These are phyloP conservation scores for Cryptoprocta ferox DNA, from an alignment of 2,797 vertebrate genomes.

Conservation along the genomic window DNA sequence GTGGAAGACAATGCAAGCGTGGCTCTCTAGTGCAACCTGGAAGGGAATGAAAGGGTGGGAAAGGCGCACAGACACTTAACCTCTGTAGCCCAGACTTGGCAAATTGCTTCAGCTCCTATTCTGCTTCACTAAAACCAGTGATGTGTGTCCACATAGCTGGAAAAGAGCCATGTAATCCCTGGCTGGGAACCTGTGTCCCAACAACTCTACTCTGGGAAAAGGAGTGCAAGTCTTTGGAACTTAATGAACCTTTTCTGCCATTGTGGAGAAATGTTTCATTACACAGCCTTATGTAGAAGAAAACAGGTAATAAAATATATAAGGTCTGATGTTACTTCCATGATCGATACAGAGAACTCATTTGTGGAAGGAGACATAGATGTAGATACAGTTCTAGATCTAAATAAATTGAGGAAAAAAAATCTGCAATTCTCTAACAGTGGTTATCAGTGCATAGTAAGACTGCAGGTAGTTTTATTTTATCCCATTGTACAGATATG, in stretches of 20 bases:
- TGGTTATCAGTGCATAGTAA: neutral
- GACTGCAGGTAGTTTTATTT: neutral
- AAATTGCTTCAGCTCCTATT: neutral
- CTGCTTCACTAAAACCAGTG: neutral
- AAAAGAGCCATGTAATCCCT: neutral
- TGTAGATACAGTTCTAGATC: neutral
- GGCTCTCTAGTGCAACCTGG: neutral
- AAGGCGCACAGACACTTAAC: neutral
- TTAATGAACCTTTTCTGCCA: neutral
- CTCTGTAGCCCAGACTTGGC: neutral
- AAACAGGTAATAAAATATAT: neutral
- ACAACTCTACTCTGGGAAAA: neutral
- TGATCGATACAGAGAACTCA: neutral
- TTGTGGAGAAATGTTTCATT: neutral
- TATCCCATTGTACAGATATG: neutral
- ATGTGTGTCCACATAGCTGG: neutral
- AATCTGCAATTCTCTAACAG: neutral
- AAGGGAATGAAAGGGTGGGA: neutral
- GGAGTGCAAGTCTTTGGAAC: neutral
- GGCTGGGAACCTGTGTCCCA: neutral
- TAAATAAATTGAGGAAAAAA: conserved; percentile 5
- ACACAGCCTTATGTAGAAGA: neutral
- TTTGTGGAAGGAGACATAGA: neutral
- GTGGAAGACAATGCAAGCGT: neutral
- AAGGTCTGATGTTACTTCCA: neutral